A percentile compares a stretch with the other conserved stretches of the same genome.
These are phyloP conservation scores for Bambusicola thoracicus DNA, from an alignment of 2,113 vertebrate species.

Conservation along the genomic window DNA sequence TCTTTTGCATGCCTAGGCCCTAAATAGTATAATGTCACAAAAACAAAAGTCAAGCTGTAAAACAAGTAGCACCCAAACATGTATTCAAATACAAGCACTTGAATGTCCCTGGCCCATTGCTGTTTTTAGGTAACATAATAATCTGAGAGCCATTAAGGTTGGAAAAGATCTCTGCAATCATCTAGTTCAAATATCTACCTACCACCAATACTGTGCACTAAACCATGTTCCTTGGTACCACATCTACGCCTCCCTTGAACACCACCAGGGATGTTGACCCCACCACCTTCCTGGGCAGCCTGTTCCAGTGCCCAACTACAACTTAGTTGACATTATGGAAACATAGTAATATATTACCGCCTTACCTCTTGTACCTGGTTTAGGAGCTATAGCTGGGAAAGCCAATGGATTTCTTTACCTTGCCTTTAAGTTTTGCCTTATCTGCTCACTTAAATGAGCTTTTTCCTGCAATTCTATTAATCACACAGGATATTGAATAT, in stretches of 20 bases:
- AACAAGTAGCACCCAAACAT: background rate
- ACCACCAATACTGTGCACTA: too few species aligned
- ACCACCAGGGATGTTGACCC: too few species aligned
- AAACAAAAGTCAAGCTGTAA: background rate
- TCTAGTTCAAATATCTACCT: too few species aligned
- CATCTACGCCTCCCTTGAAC: too few species aligned
- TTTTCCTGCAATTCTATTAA: background rate
- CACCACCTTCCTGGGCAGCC: too few species aligned
- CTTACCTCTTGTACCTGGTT: background rate
- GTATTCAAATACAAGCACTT: background rate
- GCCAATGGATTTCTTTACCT: background rate
- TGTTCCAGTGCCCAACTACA: too few species aligned
- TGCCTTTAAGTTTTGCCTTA: background rate
- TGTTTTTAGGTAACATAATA: background rate
- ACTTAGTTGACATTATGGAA: too few species aligned
- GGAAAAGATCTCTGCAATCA: too few species aligned
- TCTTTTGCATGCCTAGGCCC: background rate
- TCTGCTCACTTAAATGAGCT: background rate
- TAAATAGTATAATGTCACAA: background rate
- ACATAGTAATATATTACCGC: too few species aligned
- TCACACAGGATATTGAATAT: background rate
- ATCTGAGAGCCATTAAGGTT: background rate
- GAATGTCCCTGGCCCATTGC: background rate
- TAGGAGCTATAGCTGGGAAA: background rate
- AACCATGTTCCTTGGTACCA: too few species aligned